These are phyloP conservation scores for Brachionus asplanchnoidis DNA, from an alignment of 1,140 invertebrate genomes.

Conservation along the genomic window DNA sequence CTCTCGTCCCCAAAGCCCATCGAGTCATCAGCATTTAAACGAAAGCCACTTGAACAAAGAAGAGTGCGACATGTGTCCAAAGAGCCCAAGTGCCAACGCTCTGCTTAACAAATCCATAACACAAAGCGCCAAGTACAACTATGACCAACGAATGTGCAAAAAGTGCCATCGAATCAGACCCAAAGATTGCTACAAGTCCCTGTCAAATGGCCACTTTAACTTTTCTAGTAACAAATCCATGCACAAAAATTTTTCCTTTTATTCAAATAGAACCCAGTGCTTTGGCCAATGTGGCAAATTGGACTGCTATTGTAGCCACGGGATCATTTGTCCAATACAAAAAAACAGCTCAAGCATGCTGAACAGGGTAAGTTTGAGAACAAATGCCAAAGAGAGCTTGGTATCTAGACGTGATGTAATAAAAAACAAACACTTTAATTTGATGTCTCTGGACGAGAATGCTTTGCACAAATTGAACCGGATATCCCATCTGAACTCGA, in stretches of 20 bases:
- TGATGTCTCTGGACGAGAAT: conserved; percentile 40
- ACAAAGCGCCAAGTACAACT: background rate
- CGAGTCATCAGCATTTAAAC: background rate
- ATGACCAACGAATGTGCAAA: background rate
- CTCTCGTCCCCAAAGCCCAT: background rate
- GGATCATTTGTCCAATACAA: background rate
- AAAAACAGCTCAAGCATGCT: background rate
- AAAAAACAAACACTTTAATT: conserved; percentile 23
- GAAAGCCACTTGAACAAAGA: background rate
- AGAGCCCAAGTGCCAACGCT: background rate
- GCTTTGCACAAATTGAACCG: conserved; percentile 4
- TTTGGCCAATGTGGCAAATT: background rate
- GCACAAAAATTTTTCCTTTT: background rate
- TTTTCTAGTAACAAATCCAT: background rate
- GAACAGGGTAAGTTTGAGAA: background rate
- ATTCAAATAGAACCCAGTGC: background rate
- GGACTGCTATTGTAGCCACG: background rate
- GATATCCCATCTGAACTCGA: conserved; percentile 1
- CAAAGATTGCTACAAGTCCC: background rate
- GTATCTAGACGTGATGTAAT: background rate
- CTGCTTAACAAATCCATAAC: background rate
- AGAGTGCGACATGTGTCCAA: background rate
- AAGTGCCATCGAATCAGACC: background rate
- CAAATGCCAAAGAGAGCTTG: background rate
- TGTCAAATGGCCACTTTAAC: background rate